These are phyloP conservation scores for Xylophagus ater DNA, from an alignment of 2,888 invertebrate genomes.

Conservation along the genomic window DNA sequence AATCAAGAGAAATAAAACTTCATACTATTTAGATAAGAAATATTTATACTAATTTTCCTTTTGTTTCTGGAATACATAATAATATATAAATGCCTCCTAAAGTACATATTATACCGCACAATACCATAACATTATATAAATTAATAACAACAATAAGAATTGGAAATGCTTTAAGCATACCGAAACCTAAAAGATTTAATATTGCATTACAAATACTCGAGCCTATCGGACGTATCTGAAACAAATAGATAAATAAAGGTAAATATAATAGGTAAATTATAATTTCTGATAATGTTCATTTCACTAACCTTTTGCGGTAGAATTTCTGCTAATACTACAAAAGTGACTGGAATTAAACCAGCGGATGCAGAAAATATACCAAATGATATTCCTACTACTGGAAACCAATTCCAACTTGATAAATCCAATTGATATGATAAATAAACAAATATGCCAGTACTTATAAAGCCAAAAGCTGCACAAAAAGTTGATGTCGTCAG, in stretches of 20 bases:
- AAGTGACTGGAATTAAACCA: slow-evolving; percentile 17
- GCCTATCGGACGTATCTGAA: slow-evolving; percentile 15
- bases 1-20: too few species aligned
- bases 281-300: too few species aligned
- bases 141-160: slow-evolving; percentile 24
- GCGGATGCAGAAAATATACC: slow-evolving; percentile 15
- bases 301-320: slow-evolving; percentile 17
- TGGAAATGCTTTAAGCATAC: slow-evolving; percentile 24
- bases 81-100: slow-evolving; percentile 28
- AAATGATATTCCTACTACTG: slow-evolving; percentile 17
- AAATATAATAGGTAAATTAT: not conserved
- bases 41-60: slow-evolving; percentile 31
- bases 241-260: not conserved
- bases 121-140: slow-evolving; percentile 31
- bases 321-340: slow-evolving; percentile 18
- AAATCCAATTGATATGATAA: slow-evolving; percentile 11
- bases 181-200: slow-evolving; percentile 16
- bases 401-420: slow-evolving; percentile 16
- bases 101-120: slow-evolving; percentile 24
- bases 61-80: slow-evolving; percentile 31
- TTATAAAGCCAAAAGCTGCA: slow-evolving; percentile 9
- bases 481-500: slow-evolving; percentile 13
- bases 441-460: slow-evolving; percentile 12
- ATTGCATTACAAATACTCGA: slow-evolving; percentile 15
- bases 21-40: too few species aligned